Evolutionary conservation across 2,888 invertebrate species (phyloP).

Genomic region (Callimorpha dominula): DNA sequence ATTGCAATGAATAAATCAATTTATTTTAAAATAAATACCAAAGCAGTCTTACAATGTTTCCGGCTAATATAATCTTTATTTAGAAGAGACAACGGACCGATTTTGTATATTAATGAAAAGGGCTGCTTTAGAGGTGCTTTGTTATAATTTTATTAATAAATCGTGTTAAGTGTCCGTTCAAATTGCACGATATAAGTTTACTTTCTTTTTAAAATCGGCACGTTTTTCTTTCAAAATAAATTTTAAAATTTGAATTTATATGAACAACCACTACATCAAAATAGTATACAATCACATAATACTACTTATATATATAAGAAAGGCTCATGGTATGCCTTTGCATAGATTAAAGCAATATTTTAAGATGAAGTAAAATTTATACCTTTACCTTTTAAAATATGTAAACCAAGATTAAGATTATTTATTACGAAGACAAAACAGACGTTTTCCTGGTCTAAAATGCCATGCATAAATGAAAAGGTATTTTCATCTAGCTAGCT

Average conservation of each 20-base stretch:
- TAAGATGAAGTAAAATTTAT: too few species aligned
- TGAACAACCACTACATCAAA: neutral
- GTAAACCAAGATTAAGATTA: too few species aligned
- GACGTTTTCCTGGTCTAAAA: too few species aligned
- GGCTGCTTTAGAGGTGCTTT: neutral
- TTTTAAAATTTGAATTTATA: neutral
- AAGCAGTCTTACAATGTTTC: neutral
- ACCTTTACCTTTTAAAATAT: too few species aligned
- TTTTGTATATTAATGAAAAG: neutral
- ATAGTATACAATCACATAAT: neutral
- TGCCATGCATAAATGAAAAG: too few species aligned
- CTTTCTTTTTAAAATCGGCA: neutral
- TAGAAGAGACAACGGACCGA: neutral
- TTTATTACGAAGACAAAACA: too few species aligned
- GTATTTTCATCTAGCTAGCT: neutral
- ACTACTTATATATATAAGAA: neutral
- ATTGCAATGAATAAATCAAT: constrained; percentile 51
- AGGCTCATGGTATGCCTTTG: neutral
- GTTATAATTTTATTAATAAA: constrained; percentile 25
- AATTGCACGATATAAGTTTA: constrained; percentile 6
- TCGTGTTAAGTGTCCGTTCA: constrained; percentile 26
- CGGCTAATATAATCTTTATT: constrained; percentile 25
- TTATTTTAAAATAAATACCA: constrained; percentile 36
- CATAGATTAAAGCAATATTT: too few species aligned
- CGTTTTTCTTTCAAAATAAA: neutral